Conservation (phyloP, 2,113 vertebrate species). For the Motacilla tschutschensis region DNA sequence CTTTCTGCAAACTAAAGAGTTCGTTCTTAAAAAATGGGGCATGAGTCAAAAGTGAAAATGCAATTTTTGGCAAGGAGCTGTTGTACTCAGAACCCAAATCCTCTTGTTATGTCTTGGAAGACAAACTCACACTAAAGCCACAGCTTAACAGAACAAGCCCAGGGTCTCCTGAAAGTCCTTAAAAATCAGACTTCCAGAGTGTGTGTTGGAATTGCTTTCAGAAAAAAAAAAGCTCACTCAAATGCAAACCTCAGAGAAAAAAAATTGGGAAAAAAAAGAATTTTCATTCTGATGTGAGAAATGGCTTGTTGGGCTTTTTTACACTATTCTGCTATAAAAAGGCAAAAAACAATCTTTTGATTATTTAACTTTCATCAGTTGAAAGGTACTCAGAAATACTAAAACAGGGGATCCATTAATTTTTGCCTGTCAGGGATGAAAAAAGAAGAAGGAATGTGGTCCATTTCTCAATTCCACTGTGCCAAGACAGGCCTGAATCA, state of each 20-base stretch:
- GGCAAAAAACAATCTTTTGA: neutral
- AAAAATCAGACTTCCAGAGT: neutral
- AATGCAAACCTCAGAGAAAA: neutral
- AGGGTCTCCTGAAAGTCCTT: neutral
- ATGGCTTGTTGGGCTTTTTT: rapidly evolving
- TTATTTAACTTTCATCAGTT: neutral
- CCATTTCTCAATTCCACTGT: neutral
- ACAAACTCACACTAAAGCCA: neutral
- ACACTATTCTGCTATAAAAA: neutral
- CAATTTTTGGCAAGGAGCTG: neutral
- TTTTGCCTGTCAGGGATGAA: neutral
- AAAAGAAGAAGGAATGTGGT: neutral
- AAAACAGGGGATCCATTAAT: neutral
- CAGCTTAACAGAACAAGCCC: neutral
- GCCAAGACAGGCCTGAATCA: slow-evolving; percentile 33
- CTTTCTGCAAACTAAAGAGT: neutral
- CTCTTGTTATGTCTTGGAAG: neutral
- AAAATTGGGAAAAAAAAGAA: neutral
- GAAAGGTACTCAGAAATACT: neutral
- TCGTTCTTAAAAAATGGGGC: neutral
- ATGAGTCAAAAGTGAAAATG: neutral
- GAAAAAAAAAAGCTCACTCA: neutral
- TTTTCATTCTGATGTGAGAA: neutral
- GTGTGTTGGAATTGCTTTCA: neutral
- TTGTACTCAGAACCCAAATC: neutral